Evolutionary conservation across 2,888 invertebrate genomes (phyloP).

Genomic region (Stegophylla sp.): DNA sequence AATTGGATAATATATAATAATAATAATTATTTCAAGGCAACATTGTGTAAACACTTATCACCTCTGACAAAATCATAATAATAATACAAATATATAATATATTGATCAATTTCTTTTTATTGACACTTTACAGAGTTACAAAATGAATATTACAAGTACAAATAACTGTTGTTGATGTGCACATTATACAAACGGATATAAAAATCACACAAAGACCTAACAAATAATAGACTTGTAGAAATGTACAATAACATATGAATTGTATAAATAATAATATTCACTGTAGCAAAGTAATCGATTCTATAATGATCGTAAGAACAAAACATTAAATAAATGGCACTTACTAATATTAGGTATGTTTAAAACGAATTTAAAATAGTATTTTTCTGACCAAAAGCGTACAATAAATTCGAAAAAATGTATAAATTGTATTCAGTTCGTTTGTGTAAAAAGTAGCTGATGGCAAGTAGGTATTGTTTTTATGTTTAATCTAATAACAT

Average conservation of each 20-base stretch:
- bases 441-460: conserved; percentile 8
- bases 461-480: conserved; percentile 41
- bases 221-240: conserved; percentile 10
- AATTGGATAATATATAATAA: no score
- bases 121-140: conserved; percentile 52
- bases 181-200: not conserved
- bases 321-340: conserved; percentile 46
- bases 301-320: not conserved
- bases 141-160: conserved; percentile 39
- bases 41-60: no score
- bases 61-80: not conserved
- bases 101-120: conserved; percentile 46
- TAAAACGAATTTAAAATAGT: conserved; percentile 15
- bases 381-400: not conserved
- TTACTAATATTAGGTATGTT: conserved; percentile 27
- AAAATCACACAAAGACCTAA: conserved; percentile 20
- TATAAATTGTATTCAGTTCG: not conserved
- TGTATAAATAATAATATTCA: conserved; percentile 10
- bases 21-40: no score
- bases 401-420: conserved; percentile 6
- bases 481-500: conserved; percentile 24
- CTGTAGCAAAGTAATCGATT: not conserved
- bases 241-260: conserved; percentile 30
- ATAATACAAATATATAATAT: not conserved
- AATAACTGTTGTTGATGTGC: not conserved